Evolutionary conservation across 2,888 invertebrate genomes (phyloP).

Genomic region (Congeria kusceri): DNA sequence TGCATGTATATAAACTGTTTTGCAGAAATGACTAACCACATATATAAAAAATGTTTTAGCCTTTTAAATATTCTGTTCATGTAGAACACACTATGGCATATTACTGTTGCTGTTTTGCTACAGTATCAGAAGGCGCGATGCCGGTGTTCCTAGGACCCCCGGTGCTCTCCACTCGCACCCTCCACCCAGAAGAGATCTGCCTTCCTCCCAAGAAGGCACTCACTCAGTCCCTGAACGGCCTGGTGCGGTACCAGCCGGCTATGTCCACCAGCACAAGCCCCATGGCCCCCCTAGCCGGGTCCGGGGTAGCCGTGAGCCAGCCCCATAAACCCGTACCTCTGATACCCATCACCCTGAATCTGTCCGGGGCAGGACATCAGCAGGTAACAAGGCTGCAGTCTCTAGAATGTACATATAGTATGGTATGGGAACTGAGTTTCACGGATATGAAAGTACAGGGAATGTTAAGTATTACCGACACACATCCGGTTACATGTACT

Average conservation of each 20-base stretch:
- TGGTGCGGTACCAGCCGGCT: neutral
- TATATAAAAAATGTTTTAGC: no score
- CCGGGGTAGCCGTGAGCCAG: neutral
- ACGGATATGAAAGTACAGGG: no score
- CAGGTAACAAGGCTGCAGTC: neutral
- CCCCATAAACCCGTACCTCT: slow-evolving; percentile 5
- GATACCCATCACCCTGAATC: slow-evolving; percentile 43
- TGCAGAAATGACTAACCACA: no score
- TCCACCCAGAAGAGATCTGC: neutral
- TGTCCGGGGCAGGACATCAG: slow-evolving; percentile 33
- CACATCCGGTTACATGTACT: no score
- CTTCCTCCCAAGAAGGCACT: neutral
- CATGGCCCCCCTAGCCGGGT: neutral
- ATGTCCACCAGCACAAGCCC: slow-evolving; percentile 10
- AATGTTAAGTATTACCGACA: no score
- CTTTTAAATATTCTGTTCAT: no score
- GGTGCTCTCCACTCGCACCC: no score
- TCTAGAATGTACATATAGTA: no score
- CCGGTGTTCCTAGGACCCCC: slow-evolving; percentile 5
- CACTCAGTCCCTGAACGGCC: neutral
- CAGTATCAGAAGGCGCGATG: neutral
- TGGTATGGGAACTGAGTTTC: no score
- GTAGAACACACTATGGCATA: no score
- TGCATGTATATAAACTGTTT: no score
- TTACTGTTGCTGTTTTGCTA: no score